Percentiles rank a stretch among this genome's conserved stretches.
Conservation (phyloP, 2,797 vertebrate genomes). For the Pogoniulus pusillus region DNA sequence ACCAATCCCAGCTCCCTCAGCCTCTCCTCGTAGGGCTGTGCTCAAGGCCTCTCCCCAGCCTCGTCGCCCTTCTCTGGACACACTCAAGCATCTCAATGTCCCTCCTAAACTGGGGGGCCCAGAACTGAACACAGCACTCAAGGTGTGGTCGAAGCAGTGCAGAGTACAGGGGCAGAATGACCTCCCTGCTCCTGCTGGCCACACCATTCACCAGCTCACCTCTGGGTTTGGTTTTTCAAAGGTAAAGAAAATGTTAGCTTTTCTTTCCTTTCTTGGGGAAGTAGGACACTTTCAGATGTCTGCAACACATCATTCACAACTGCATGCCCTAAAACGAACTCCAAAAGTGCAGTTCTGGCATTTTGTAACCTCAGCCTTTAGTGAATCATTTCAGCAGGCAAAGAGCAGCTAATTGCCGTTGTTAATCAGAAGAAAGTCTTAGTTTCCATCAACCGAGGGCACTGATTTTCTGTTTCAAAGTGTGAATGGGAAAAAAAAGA, state of each 20-base stretch:
- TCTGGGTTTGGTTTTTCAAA: background rate
- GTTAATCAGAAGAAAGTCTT: background rate
- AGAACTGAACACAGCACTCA: too few species aligned
- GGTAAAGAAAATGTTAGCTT: background rate
- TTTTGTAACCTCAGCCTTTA: background rate
- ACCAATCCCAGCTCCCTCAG: too few species aligned
- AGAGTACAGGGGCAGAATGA: too few species aligned
- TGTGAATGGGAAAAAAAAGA: background rate
- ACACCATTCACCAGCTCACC: rapidly evolving
- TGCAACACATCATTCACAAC: background rate
- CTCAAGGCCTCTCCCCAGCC: too few species aligned
- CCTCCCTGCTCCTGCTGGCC: too few species aligned
- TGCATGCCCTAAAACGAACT: background rate
- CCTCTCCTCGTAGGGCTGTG: too few species aligned
- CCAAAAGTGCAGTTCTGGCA: background rate
- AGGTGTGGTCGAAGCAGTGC: too few species aligned
- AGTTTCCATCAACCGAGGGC: background rate
- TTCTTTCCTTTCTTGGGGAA: background rate
- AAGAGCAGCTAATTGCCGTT: background rate
- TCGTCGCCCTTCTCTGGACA: too few species aligned
- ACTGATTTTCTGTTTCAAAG: background rate
- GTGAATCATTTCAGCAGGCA: background rate
- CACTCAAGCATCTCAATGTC: too few species aligned
- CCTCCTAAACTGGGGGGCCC: too few species aligned
- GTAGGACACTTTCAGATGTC: background rate